Conservation (phyloP, 23 tunicate species). For the Halocynthia roretzi region DNA sequence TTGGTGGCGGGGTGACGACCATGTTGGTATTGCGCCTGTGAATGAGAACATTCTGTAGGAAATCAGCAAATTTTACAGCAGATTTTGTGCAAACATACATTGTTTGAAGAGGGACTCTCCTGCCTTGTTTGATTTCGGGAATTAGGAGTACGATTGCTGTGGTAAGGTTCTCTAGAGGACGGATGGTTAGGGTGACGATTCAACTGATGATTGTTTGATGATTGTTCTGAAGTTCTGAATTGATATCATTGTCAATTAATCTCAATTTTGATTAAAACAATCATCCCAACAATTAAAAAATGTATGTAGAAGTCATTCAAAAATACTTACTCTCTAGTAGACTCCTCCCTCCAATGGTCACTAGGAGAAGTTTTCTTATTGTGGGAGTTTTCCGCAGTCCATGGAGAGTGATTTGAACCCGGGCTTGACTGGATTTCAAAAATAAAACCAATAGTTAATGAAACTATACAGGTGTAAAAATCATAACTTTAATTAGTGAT, state of each 20-base stretch:
- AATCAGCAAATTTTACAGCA: neutral
- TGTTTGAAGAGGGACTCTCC: slow-evolving; percentile 7
- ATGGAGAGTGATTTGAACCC: neutral
- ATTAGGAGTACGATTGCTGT: slow-evolving; percentile 3
- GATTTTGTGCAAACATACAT: neutral
- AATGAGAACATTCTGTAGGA: neutral
- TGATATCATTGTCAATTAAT: too few species aligned
- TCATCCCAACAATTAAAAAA: too few species aligned
- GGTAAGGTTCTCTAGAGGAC: neutral
- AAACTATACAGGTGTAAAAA: neutral
- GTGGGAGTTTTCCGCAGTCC: neutral
- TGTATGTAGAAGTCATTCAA: neutral
- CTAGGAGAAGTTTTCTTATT: neutral
- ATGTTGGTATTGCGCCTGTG: neutral
- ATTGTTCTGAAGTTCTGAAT: too few species aligned
- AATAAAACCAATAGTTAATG: neutral
- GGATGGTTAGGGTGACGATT: neutral
- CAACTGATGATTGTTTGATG: too few species aligned
- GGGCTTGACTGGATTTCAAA: slow-evolving; percentile 1
- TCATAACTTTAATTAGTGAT: too few species aligned
- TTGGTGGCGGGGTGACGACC: slow-evolving; percentile 20
- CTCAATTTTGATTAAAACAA: too few species aligned
- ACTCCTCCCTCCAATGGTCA: neutral
- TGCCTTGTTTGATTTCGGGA: neutral
- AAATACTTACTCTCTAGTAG: slow-evolving; percentile 4